Base-by-base conservation (phyloP, 2,113 vertebrate species). In the Platysternon megacephalum region DNA sequence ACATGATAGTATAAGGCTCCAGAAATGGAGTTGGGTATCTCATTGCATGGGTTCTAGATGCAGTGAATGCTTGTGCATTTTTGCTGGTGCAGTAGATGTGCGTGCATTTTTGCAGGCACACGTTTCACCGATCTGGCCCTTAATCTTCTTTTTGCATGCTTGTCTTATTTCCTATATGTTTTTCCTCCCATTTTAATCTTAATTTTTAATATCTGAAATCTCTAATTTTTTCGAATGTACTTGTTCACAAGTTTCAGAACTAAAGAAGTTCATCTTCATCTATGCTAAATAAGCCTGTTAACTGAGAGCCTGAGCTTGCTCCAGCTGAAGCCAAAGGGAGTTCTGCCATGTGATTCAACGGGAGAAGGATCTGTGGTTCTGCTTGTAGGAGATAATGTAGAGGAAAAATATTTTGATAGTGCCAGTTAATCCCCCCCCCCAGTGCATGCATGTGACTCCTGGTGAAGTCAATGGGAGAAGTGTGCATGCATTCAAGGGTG, bases 51-150 rank as follows among this genome's bases (percentile, higher is more conserved):
- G 4, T 53, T 79, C 8, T 68, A 61, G 80, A 48, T 65, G 14
- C 11, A 65, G 32, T 65, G 16, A 5, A 13, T 28, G 6, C 22
- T 11, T 83, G 21, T 61, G 56, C 61, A 21, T 61, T 58, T 55
- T 52, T 52, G 24, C 29, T 22, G 46, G 35, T 32, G 26, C 6
- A 84, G 11, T 24, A 32, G 21, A 7, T 78, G 49, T 65, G 78
- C 78, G 7, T 81, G 26, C 5, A 17, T 65, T 65, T 35, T 65
- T 65, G 61, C 32, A 35, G 58, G 32, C 29, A 35, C 11, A 22
- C 4, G 0, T 22, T 76, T 85, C 80, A 3, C 68, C 2, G 2
- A 22, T 91, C 2, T 49, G 88, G 2, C 53, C 82, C 6, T 48
- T 42, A 72, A 61, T n/a, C 46, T 95, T n/a, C 46, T 95, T 55